A percentile compares a stretch with the other conserved stretches of the same genome.
These are phyloP conservation scores for Pantala flavescens DNA, from an alignment of 1,140 invertebrate genomes.

Conservation along the genomic window DNA sequence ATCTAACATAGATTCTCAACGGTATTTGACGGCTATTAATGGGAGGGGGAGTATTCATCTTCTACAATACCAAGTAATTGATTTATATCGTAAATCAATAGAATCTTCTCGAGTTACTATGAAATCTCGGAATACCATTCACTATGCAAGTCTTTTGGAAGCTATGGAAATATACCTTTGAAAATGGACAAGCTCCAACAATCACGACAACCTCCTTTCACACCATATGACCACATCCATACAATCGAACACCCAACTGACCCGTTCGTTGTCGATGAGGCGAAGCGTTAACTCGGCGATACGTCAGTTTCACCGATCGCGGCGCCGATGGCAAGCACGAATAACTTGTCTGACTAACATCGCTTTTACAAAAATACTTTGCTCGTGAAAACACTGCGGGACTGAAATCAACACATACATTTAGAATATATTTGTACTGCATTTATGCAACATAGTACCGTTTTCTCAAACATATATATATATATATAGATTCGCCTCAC, in stretches of 20 bases:
- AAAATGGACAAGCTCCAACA: background rate
- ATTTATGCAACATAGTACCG: background rate
- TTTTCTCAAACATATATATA: no score
- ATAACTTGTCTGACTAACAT: background rate
- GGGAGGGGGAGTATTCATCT: no score
- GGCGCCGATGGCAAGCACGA: background rate
- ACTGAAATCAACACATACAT: background rate
- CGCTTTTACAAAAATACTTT: background rate
- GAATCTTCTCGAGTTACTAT: no score
- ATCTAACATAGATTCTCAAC: no score
- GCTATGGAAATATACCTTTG: no score
- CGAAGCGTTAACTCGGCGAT: background rate
- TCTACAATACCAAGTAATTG: no score
- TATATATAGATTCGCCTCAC: background rate
- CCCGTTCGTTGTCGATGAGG: background rate
- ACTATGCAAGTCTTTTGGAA: no score
- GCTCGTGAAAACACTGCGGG: background rate
- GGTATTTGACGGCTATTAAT: no score
- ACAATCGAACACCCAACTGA: background rate
- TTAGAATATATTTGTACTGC: slow-evolving; percentile 8
- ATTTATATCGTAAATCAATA: no score
- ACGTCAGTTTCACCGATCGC: slow-evolving; percentile 2
- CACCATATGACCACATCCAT: background rate
- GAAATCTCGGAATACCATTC: no score
- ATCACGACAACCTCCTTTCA: background rate